Percentiles rank a stretch among this genome's conserved stretches.
phyloP scores from a whole-genome alignment of 2,797 vertebrate species.

The Micropoecilia bifurca region DNA sequence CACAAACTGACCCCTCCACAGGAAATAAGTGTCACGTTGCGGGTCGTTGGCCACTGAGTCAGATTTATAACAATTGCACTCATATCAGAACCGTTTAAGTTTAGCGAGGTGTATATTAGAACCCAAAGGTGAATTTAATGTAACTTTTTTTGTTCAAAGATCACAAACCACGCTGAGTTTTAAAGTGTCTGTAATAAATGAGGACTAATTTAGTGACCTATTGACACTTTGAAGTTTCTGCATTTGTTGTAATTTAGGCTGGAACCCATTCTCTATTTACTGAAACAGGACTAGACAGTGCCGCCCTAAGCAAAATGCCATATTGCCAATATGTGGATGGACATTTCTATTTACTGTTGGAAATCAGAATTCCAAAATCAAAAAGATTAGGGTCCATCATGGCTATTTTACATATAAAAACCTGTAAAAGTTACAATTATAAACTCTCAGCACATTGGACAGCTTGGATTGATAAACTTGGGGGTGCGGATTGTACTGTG shows the following conservation, averaged over 20 bases:
- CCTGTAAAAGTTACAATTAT: neutral
- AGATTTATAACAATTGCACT: constrained; percentile 27
- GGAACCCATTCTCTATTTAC: neutral
- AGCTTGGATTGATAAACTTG: neutral
- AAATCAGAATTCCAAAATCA: neutral
- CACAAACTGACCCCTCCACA: constrained; percentile 41
- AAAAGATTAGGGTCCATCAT: neutral
- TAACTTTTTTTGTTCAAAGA: neutral
- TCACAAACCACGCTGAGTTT: neutral
- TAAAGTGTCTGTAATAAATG: neutral
- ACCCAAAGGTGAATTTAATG: neutral
- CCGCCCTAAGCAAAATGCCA: neutral
- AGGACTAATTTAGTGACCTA: neutral
- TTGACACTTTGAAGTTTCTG: neutral
- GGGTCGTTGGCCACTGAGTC: constrained; percentile 4
- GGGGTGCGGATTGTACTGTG: neutral
- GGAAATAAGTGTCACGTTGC: constrained; percentile 49
- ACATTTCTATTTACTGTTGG: neutral
- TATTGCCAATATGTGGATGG: neutral
- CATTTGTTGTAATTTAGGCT: neutral
- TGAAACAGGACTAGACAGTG: neutral
- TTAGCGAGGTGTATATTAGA: neutral
- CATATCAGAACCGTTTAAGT: constrained; percentile 25
- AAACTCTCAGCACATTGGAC: neutral
- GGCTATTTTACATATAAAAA: neutral